Base-by-base conservation (phyloP, 2,888 invertebrate genomes). In the Scaptomyza parva region DNA sequence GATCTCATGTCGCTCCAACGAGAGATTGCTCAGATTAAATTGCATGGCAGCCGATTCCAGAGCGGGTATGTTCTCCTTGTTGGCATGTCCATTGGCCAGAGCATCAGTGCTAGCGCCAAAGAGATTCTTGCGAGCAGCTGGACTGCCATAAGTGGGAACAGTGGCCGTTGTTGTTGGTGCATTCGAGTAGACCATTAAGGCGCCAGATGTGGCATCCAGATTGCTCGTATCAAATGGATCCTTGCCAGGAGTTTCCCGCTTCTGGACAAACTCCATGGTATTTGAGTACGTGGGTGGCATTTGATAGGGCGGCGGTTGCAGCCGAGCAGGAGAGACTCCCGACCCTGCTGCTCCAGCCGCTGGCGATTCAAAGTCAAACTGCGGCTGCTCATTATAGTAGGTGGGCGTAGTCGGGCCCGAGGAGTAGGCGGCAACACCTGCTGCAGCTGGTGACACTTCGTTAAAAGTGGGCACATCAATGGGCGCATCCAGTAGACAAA, bases 401-500 rank as follows among this genome's bases (percentile, higher is more conserved):
- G 88, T 78, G 26, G 84, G 88, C 24, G 79, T 72, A 24, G 30
- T 70, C 44, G 73, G 72, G 12, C 54, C 80, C 22, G 82, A 84
- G 9, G 51, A 55, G 2, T 50, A 73, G 6, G 54, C 35, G 1
- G 52, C 55, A 0, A 4, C 33, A 1, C 26, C 48, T 0, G 53
- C 57, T 0, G n/a, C 53, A 1, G 26, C 45, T 0, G 55, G 51
- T 0, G 20, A 44, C 24, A 24, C 35, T 9, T 86, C 87, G 8
- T 77, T 80, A 35, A 89, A 90, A 0, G 92, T 92, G 55, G 95
- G 94, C 44, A 95, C 94, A 89, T 96, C 95, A 53, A 96, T 96
- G 0, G 96, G 95, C 76, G 95, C 94, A 89, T 96, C 96, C 0
- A 96, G 91, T 72, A 96, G 92, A 14, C 95, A 95, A 64, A 91